Base-by-base conservation (phyloP, 2,888 invertebrate genomes). In the Icerya purchasi region DNA sequence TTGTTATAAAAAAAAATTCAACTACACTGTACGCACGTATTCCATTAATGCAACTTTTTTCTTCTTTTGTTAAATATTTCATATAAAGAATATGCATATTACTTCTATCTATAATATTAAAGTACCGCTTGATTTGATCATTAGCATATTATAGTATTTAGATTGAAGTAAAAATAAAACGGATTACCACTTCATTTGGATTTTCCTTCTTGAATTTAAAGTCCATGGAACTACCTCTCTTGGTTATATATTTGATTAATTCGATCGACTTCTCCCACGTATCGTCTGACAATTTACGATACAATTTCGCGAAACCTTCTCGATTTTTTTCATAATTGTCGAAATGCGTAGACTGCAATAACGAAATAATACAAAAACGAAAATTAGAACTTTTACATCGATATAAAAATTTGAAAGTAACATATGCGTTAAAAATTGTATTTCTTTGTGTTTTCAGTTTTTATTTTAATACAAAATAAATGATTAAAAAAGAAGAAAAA, bases 271-370 rank as follows among this genome's bases (percentile, higher is more conserved):
- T 79, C 19, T 79, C 77, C 82, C 87, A 89, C 3, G 82, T 75
- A 14, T 78, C 74, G 66, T 89, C 87, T 0, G 87, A 84, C 10
- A 86, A 71, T 61, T 79, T 78, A 65, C 79, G 78, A 74, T 83
- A 86, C 10, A 86, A 71, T 68, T 81, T 82, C 66, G 79, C 77
- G 72, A 89, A 86, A 2, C 88, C 88, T 22, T 75, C 78, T 25
- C 88, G 76, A 72, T 85, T 83, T 24, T 80, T 80, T 68, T 82
- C 78, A 70, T 82, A 86, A 67, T 83, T 84, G 66, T 81, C 82
- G 71, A 83, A 88, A 70, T 83, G 80, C 0, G 85, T 79, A 0
- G 86, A 77, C 69, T 69, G 63, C 3, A 66, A 65, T 56, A 49
- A 58, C n/a, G n/a, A n/a, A n/a, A n/a, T n/a, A n/a, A n/a, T n/a